A percentile compares a stretch with the other conserved stretches of the same genome.
phyloP scores from a whole-genome alignment of 2,797 vertebrate species.

The Chromobotia macracanthus region DNA sequence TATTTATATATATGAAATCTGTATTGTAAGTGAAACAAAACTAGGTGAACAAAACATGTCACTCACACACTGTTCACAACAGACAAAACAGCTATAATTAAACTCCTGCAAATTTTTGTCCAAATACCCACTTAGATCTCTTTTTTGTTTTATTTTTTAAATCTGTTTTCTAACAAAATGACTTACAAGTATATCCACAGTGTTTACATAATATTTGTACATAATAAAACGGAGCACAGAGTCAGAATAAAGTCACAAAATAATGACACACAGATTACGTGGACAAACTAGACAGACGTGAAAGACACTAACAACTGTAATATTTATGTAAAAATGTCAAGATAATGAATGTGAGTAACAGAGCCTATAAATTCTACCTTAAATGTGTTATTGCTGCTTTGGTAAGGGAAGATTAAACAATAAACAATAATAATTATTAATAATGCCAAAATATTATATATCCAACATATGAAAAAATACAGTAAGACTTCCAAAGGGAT shows the following conservation, averaged over 20 bases:
- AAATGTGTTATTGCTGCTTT: conserved; percentile 14
- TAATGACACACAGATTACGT: conserved; percentile 15
- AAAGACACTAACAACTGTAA: conserved; percentile 22
- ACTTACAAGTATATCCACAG: conserved; percentile 31
- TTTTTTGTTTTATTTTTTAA: conserved; percentile 34
- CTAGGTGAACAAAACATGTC: background rate
- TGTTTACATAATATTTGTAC: conserved; percentile 46
- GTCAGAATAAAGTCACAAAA: conserved; percentile 38
- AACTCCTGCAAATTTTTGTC: no score
- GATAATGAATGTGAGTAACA: conserved; percentile 7
- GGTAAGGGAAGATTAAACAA: no score
- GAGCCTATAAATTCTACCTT: background rate
- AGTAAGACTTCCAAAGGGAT: background rate
- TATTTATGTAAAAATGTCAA: conserved; percentile 2
- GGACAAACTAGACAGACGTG: conserved; percentile 13
- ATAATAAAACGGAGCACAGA: conserved; percentile 40
- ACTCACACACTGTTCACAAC: background rate
- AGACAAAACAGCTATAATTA: conserved; percentile 2
- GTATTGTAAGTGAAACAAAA: background rate
- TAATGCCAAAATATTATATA: conserved; percentile 2
- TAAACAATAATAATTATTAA: background rate
- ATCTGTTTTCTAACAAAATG: conserved; percentile 52
- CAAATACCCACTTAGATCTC: no score
- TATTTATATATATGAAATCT: background rate
- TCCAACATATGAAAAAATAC: background rate